These are phyloP conservation scores for Silurus aristotelis DNA, from an alignment of 2,797 vertebrate species.

Conservation along the genomic window DNA sequence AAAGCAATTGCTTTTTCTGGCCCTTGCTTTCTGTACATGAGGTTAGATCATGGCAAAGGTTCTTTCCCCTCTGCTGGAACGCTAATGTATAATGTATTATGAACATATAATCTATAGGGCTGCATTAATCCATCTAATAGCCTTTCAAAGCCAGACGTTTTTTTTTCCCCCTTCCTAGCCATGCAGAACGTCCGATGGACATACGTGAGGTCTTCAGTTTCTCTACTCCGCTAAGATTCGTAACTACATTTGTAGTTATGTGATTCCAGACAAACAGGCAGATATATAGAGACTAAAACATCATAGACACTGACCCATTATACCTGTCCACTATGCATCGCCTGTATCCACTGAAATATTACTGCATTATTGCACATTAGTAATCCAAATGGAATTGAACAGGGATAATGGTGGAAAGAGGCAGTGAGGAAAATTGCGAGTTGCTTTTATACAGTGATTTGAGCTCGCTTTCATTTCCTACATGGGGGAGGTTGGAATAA, in stretches of 20 bases:
- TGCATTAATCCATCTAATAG: constrained; percentile 70
- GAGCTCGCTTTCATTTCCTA: constrained; percentile 18
- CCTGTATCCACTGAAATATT: constrained; percentile 8
- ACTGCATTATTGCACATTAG: constrained; percentile 33
- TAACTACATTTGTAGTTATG: constrained; percentile 4
- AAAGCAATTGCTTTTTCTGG: constrained; percentile 56
- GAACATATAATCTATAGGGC: constrained; percentile 36
- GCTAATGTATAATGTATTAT: constrained; percentile 44
- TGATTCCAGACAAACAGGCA: constrained; percentile 13
- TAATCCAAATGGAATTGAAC: constrained; percentile 8
- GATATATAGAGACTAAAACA: constrained; percentile 13
- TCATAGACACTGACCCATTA: neutral
- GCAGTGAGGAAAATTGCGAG: constrained; percentile 2
- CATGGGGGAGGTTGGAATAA: neutral
- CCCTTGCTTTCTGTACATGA: constrained; percentile 37
- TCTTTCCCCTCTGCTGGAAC: constrained; percentile 40
- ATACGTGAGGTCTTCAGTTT: constrained; percentile 21
- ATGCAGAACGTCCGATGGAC: neutral
- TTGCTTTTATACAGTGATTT: constrained; percentile 23
- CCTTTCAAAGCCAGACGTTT: constrained; percentile 72
- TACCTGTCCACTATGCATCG: neutral
- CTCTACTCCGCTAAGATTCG: neutral
- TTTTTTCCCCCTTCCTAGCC: neutral
- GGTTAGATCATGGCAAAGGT: constrained; percentile 52
- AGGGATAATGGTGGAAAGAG: neutral